These are phyloP conservation scores for Climacteris rufus DNA, from an alignment of 2,113 vertebrate genomes.

Conservation along the genomic window DNA sequence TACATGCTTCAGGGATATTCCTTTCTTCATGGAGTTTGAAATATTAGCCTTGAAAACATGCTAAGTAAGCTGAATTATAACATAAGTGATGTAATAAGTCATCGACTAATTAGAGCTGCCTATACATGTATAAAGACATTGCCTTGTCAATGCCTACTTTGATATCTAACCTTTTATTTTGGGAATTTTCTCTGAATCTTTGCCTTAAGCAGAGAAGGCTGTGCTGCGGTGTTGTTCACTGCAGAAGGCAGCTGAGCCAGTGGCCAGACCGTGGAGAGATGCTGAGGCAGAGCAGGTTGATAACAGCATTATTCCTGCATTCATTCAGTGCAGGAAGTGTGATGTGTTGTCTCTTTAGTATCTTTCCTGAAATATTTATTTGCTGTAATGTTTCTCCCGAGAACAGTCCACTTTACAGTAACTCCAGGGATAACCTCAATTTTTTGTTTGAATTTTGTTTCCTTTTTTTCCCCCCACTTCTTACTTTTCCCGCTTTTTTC, in stretches of 20 bases:
- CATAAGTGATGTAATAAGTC: not conserved
- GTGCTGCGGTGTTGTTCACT: not conserved
- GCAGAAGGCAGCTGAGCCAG: not conserved
- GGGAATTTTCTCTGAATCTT: not conserved
- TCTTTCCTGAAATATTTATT: conserved; percentile 39
- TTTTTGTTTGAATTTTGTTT: not conserved
- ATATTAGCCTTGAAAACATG: not conserved
- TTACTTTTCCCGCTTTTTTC: not conserved
- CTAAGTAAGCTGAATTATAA: not conserved
- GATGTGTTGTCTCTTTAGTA: not conserved
- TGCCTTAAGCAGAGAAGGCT: not conserved
- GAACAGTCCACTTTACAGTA: not conserved
- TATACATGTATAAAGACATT: not conserved
- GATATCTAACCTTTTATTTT: not conserved
- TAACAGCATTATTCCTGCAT: not conserved
- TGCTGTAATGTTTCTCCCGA: not conserved
- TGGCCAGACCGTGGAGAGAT: not conserved
- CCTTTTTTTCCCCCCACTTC: accelerated
- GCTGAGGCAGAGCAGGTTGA: not conserved
- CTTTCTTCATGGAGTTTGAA: not conserved
- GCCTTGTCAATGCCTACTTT: not conserved
- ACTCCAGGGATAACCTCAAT: not conserved
- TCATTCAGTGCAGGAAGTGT: not conserved
- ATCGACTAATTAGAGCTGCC: not conserved
- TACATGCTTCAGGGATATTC: not conserved